Conservation (phyloP, 2,888 invertebrate genomes). For the Omphaloscelis lunosa region DNA sequence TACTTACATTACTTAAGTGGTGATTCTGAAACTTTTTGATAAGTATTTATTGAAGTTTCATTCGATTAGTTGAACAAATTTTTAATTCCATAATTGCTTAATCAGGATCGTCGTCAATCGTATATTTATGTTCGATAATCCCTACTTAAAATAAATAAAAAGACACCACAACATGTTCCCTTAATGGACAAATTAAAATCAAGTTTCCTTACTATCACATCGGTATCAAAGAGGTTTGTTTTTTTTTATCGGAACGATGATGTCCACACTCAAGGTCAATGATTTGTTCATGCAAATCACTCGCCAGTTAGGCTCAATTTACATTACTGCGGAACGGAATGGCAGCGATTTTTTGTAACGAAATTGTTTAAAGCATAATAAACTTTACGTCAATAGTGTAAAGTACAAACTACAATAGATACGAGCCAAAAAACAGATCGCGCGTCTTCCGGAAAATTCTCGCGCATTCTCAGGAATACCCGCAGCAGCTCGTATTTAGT, state of each 20-base stretch:
- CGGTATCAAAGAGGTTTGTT: slow-evolving; percentile 55
- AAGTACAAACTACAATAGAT: not conserved
- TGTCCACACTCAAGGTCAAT: slow-evolving; percentile 67
- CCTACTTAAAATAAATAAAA: slow-evolving; percentile 24
- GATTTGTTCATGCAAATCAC: slow-evolving; percentile 70
- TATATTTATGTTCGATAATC: slow-evolving; percentile 35
- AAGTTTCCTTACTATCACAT: slow-evolving; percentile 47
- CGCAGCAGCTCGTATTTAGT: too few species aligned
- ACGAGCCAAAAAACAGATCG: too few species aligned
- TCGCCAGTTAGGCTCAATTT: slow-evolving; percentile 29
- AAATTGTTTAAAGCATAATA: too few species aligned
- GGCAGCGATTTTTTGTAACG: too few species aligned
- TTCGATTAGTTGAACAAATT: slow-evolving; percentile 19
- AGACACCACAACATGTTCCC: slow-evolving; percentile 37
- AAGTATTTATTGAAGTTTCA: not conserved
- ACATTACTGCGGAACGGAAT: not conserved
- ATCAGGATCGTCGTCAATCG: slow-evolving; percentile 16
- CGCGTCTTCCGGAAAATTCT: too few species aligned
- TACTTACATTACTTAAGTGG: not conserved
- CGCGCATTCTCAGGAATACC: too few species aligned
- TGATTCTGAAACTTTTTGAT: slow-evolving; percentile 2
- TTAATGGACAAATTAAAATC: slow-evolving; percentile 44
- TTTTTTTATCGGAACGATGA: slow-evolving; percentile 59
- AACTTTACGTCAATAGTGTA: not conserved
- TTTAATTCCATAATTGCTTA: not conserved